Evolutionary conservation across 2,797 vertebrate genomes (phyloP).

Genomic region (Danio albolineatus): DNA sequence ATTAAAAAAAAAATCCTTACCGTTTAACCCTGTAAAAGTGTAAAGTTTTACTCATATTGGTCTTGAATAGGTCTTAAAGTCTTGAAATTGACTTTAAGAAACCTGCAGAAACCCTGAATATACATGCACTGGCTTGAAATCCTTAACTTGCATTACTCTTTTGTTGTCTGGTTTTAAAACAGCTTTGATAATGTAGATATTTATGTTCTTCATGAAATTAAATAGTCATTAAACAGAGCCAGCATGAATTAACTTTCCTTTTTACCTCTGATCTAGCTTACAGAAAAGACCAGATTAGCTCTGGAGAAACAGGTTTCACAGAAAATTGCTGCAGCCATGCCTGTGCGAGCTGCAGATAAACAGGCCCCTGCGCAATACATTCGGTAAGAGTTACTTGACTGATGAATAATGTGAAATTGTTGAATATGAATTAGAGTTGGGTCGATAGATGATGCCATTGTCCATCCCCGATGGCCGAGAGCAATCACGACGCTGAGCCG

Average conservation of each 20-base stretch:
- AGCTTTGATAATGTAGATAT: neutral
- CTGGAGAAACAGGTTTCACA: slow-evolving; percentile 96
- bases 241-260: neutral
- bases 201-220: neutral
- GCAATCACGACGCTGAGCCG: too few relatives aligned
- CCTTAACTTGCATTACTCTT: too few relatives aligned
- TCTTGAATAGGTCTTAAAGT: too few relatives aligned
- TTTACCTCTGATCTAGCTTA: slow-evolving; percentile 81
- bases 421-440: too few relatives aligned
- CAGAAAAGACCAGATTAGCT: slow-evolving; percentile 94
- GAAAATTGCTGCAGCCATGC: slow-evolving; percentile 98
- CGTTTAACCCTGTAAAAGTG: too few relatives aligned
- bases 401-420: neutral
- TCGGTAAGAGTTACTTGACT: slow-evolving; percentile 77
- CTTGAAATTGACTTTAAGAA: too few relatives aligned
- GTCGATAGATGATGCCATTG: too few relatives aligned
- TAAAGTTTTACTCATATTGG: too few relatives aligned
- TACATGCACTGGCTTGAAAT: neutral
- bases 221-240: neutral
- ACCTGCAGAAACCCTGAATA: neutral
- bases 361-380: slow-evolving; percentile 97
- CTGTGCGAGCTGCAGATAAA: slow-evolving; percentile 97
- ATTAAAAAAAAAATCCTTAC: too few relatives aligned
- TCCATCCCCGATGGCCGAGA: too few relatives aligned
- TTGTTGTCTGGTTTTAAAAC: neutral